These are phyloP conservation scores for Sarcophilus harrisii DNA, from an alignment of 2,797 vertebrate species.

Conservation along the genomic window DNA sequence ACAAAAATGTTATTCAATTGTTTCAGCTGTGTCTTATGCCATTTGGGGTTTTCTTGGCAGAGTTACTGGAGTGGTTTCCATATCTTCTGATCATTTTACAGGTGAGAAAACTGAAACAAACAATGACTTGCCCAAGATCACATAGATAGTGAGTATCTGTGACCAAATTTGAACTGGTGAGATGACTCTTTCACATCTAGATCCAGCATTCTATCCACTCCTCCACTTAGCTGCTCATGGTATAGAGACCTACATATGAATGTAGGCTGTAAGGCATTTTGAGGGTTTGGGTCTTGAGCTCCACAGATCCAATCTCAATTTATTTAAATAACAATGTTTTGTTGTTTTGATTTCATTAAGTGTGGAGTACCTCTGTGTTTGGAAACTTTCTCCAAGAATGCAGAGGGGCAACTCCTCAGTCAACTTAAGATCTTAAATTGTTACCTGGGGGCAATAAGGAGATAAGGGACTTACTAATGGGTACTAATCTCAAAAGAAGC, in stretches of 20 bases:
- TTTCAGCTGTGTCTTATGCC: neutral
- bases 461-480: neutral
- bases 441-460: neutral
- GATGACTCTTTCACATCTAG: neutral
- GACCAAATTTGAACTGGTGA: neutral
- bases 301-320: neutral
- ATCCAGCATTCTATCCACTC: neutral
- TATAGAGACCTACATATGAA: neutral
- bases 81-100: neutral
- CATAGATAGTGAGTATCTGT: neutral
- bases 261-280: neutral
- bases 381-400: neutral
- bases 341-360: neutral
- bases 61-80: neutral
- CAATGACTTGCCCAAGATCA: neutral
- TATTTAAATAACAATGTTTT: neutral
- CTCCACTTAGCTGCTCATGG: neutral
- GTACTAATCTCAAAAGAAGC: neutral
- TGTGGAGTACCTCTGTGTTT: neutral
- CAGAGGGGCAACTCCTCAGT: neutral
- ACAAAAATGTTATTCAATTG: neutral
- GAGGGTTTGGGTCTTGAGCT: neutral
- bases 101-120: neutral
- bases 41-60: neutral
- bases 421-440: neutral